Evolutionary conservation across 2,888 invertebrate genomes (phyloP).

Genomic region (Anticlea derivata): DNA sequence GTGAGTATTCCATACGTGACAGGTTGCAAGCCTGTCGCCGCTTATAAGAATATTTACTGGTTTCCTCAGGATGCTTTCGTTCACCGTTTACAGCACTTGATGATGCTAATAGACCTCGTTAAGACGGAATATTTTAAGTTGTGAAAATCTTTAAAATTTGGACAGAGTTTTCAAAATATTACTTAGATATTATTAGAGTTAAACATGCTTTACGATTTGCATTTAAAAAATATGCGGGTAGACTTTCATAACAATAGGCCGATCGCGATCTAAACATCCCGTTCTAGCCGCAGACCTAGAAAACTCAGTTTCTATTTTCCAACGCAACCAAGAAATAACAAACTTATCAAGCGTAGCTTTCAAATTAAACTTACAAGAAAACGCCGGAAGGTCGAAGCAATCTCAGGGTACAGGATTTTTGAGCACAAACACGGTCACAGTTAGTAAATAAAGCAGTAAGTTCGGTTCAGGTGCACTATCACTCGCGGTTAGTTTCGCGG

Average conservation of each 20-base stretch:
- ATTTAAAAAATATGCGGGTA: slow-evolving; percentile 9
- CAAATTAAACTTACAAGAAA: slow-evolving; percentile 20
- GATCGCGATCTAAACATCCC: slow-evolving; percentile 21
- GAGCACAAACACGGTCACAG: slow-evolving; percentile 48
- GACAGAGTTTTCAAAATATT: too few relatives aligned
- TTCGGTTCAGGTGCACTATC: slow-evolving; percentile 30
- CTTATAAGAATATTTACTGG: too few relatives aligned
- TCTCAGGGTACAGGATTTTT: slow-evolving; percentile 18
- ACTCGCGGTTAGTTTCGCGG: slow-evolving; percentile 45
- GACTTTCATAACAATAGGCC: slow-evolving; percentile 15
- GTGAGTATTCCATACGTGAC: too few relatives aligned
- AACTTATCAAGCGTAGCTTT: slow-evolving; percentile 22
- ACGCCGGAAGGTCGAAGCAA: slow-evolving; percentile 7
- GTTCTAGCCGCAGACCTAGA: slow-evolving; percentile 25
- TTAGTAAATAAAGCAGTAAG: slow-evolving; percentile 36
- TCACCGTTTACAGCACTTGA: too few relatives aligned
- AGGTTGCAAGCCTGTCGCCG: too few relatives aligned
- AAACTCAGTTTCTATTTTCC: slow-evolving; percentile 23
- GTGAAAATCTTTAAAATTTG: too few relatives aligned
- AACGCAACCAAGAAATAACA: slow-evolving; percentile 9
- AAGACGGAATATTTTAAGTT: too few relatives aligned
- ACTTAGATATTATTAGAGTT: too few relatives aligned
- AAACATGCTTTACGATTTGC: background rate
- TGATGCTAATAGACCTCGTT: too few relatives aligned
- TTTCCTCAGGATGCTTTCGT: too few relatives aligned